A percentile compares a stretch with the other conserved stretches of the same genome.
Conservation (phyloP, 1,140 invertebrate species). For the Drosophila aff. region DNA sequence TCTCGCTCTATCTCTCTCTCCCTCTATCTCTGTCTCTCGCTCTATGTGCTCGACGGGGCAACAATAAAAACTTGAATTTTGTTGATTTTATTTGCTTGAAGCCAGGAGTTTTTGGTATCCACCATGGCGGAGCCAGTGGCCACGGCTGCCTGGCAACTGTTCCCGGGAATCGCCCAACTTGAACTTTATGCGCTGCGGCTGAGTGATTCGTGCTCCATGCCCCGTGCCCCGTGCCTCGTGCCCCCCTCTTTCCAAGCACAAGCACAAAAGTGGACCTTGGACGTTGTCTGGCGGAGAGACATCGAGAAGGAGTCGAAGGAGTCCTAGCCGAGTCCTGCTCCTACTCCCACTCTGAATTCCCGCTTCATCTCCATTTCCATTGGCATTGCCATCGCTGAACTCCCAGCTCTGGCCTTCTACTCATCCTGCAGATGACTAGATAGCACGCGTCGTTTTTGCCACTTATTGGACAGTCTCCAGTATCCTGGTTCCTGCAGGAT, state of each 20-base stretch:
- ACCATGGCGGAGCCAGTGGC: background rate
- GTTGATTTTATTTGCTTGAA: slow-evolving; percentile 71
- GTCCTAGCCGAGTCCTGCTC: background rate
- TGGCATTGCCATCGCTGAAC: slow-evolving; percentile 11
- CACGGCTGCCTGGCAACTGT: slow-evolving; percentile 63
- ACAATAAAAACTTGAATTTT: slow-evolving; percentile 82
- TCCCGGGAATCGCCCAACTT: slow-evolving; percentile 69
- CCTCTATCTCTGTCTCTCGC: background rate
- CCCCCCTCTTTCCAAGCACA: background rate
- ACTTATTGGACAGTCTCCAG: slow-evolving; percentile 74
- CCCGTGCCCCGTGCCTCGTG: too few species aligned
- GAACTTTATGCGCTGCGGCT: slow-evolving; percentile 80
- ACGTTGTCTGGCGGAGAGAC: slow-evolving; percentile 41
- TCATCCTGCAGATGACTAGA: slow-evolving; percentile 60
- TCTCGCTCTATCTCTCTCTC: background rate
- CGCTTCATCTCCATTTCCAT: slow-evolving; percentile 5
- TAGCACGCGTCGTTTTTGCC: slow-evolving; percentile 76
- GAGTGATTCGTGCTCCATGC: slow-evolving; percentile 65
- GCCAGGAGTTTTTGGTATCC: slow-evolving; percentile 51
- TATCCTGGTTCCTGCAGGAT: slow-evolving; percentile 25
- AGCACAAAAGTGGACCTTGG: slow-evolving; percentile 67
- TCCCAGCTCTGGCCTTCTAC: too few species aligned
- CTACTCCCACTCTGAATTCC: background rate
- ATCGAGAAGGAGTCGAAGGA: slow-evolving; percentile 1
- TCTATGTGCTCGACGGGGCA: slow-evolving; percentile 31